phyloP scores from a whole-genome alignment of 2,113 vertebrate genomes.

The Petroica traversi region DNA sequence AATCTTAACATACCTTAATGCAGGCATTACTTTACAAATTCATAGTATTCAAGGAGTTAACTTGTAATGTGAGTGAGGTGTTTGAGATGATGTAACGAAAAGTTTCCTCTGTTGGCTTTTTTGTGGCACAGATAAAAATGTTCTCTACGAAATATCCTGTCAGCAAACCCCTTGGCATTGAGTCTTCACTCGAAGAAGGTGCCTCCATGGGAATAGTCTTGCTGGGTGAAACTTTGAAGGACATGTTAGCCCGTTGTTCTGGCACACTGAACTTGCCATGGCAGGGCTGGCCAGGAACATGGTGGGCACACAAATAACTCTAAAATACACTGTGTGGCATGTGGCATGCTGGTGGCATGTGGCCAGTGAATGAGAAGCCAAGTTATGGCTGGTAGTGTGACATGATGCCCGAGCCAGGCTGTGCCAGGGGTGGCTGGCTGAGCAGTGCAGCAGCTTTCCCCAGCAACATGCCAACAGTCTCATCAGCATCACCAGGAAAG shows the following conservation, averaged over 20 bases:
- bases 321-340: neutral
- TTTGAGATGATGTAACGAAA: neutral
- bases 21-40: neutral
- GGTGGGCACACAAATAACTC: neutral
- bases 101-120: neutral
- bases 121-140: neutral
- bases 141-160: neutral
- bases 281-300: neutral
- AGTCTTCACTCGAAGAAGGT: neutral
- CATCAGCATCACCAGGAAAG: neutral
- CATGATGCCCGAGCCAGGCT: rapidly evolving
- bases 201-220: too few relatives aligned
- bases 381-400: neutral
- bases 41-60: neutral
- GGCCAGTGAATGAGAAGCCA: neutral
- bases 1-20: neutral
- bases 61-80: neutral
- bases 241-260: rapidly evolving
- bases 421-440: rapidly evolving
- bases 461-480: rapidly evolving
- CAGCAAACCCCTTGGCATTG: neutral
- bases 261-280: neutral
- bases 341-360: neutral
- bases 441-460: neutral
- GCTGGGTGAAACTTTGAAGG: neutral